Base-by-base conservation (phyloP, 2,888 invertebrate genomes). In the Mesoligia furuncula region DNA sequence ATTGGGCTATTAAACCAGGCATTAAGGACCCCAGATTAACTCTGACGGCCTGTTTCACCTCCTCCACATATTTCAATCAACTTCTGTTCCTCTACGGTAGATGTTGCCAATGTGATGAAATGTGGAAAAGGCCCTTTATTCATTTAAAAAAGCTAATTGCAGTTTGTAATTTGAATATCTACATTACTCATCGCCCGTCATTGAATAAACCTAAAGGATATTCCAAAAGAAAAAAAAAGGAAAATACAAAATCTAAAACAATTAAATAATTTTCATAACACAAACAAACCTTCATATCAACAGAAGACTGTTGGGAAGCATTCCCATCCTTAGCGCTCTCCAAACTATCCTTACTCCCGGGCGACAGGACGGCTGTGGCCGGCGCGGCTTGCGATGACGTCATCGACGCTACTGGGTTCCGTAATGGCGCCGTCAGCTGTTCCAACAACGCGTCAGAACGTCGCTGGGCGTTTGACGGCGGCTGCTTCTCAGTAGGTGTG, bases 371-470 rank as follows among this genome's bases (percentile, higher is more conserved):
- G 3, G 90, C 89, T 11, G 93, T 80, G 13, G 90, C 81, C 6
- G 94, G 91, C 59, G 90, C 90, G 27, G 90, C 80, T 57, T 92
- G 93, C 11, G 93, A 86, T 65, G 94, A 88, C 77, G 90, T 87
- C 83, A 93, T 62, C 2, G 95, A 91, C 2, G 94, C 82, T 74
- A 94, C 91, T 0, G 94, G 93, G 86, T 94, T 96, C 81, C 94
- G 91, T 79, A 97, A 87, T 0, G 97, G 96, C 85, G 93, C 90
- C 0, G 97, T 97, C 81, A 97, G 91, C 74, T 96, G 96, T 87
- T 97, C 97, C 27, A 96, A 88, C 67, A 97, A 85, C 0, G 95
- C 95, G 77, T 97, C 97, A 0, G 96, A 96, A 11, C 97, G 95
- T 0, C 97, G 92, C 86, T 96, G 96, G 6, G 96, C 95, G 62